Evolutionary conservation across 2,113 vertebrate genomes (phyloP), one percentile per base, ranked within the genome.

Genomic region (Hippoglossus stenolepis): DNA sequence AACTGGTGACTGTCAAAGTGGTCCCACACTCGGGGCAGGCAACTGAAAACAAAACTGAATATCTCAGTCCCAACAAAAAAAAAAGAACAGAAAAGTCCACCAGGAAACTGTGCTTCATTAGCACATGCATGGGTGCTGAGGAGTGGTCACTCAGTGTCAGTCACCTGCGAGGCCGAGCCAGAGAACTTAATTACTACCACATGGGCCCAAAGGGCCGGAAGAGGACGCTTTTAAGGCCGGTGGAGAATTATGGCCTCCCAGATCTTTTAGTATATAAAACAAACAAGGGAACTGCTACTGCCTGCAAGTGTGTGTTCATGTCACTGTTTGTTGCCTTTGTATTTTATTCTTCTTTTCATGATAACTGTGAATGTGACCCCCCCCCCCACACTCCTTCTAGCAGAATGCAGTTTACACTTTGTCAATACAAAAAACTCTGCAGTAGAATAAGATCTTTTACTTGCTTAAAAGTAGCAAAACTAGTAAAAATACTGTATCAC

Each of bases 251-350:
- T 94, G 93, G 92, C 94, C 94, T 95, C 93, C 91, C 93, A 96
- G 95, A 96, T 97, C 96, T 96, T 95, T 95, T 91, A 96, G 94
- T 93, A 92, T 96, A 95, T 95, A 93, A 91, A 90, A 90, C 88
- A 92, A 96, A 96, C 95, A 95, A 92, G 91, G 93, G 93, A 91
- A 89, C 96, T 96, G 97, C 97, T 96, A 96, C 96, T 96, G 95
- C 93, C 14, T 84, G 79, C 47, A 10, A 77, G 81, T 72, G 40
- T 69, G 57, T 64, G 38, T 49, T 17, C 43, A 7, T 51, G 70
- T 80, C 56, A 75, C 60, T 74, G 38, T 85, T 73, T 83, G 64
- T 59, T 62, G 61, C 23, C 43, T 56, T 83, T 76, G n/a, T 23
- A 2, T 86, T 79, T 58, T 62, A 23, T 26, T 64, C 72, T 76